Percentiles rank a stretch among this genome's conserved stretches.
Evolutionary conservation across 2,888 invertebrate species (phyloP).

Genomic region (Rhimphoctona megacephalus): DNA sequence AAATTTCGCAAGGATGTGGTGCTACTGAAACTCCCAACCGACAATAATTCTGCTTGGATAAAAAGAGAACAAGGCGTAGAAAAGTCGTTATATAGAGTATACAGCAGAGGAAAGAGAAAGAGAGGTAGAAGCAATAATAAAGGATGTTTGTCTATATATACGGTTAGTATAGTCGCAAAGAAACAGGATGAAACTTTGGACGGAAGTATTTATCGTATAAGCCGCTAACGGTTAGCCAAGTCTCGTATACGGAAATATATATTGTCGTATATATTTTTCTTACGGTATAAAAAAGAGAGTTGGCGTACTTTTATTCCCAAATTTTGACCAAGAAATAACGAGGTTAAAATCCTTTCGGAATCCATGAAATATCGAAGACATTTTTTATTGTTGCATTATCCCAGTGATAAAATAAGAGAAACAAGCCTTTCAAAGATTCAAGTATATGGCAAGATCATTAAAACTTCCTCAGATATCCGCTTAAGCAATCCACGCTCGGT

Average conservation of each 20-base stretch:
- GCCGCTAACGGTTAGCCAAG: conserved; percentile 62
- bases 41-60: conserved; percentile 62
- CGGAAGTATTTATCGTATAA: conserved; percentile 65
- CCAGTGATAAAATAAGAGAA: neutral
- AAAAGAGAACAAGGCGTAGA: conserved; percentile 48
- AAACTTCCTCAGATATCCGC: conserved; percentile 7
- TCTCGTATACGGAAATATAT: conserved; percentile 50
- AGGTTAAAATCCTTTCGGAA: neutral
- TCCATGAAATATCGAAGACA: neutral
- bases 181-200: conserved; percentile 59
- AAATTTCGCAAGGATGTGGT: conserved; percentile 42
- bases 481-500: conserved; percentile 24
- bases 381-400: neutral
- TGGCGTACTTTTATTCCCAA: conserved; percentile 39
- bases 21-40: conserved; percentile 59
- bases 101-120: conserved; percentile 26
- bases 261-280: conserved; percentile 3
- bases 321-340: neutral
- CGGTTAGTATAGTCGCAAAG: conserved; percentile 34
- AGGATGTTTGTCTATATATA: conserved; percentile 18
- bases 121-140: conserved; percentile 33
- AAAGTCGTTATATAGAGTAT: conserved; percentile 40
- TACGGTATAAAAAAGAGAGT: conserved; percentile 21
- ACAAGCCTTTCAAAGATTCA: neutral
- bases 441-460: conserved; percentile 21